phyloP scores from a whole-genome alignment of 2,797 vertebrate species.

The Bovichtus diacanthus region DNA sequence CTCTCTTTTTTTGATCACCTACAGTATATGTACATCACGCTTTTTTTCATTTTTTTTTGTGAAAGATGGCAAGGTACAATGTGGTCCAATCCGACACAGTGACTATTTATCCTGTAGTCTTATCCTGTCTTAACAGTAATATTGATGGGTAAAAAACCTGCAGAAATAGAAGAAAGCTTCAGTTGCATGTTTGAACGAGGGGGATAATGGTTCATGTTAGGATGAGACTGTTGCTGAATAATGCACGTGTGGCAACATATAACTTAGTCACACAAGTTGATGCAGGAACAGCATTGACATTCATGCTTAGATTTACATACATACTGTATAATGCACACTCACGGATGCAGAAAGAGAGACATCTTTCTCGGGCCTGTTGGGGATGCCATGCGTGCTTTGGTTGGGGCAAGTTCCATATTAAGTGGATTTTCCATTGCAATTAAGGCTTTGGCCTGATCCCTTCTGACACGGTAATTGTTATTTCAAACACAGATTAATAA shows the following conservation, averaged over 20 bases:
- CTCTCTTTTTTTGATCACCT: no score
- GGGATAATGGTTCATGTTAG: slow-evolving; percentile 2
- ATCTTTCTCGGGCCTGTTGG: slow-evolving; percentile 50
- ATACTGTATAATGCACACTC: slow-evolving; percentile 52
- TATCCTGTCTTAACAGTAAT: background rate
- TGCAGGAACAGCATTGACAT: slow-evolving; percentile 46
- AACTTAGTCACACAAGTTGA: slow-evolving; percentile 35
- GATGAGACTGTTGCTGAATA: slow-evolving; percentile 46
- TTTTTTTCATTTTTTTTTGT: no score
- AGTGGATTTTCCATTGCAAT: slow-evolving; percentile 91
- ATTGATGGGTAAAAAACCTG: no score
- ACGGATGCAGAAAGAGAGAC: slow-evolving; percentile 46
- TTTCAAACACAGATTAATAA: slow-evolving; percentile 97
- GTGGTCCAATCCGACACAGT: no score
- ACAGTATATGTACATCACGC: no score
- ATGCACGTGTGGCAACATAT: slow-evolving; percentile 42
- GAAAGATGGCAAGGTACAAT: no score
- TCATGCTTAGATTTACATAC: slow-evolving; percentile 55
- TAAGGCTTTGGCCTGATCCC: slow-evolving; percentile 91
- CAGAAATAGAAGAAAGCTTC: background rate
- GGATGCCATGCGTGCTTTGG: slow-evolving; percentile 61
- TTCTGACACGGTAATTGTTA: slow-evolving; percentile 94
- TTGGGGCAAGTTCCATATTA: slow-evolving; percentile 76
- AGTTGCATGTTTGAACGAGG: background rate
- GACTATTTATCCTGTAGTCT: background rate